A percentile compares a stretch with the other conserved stretches of the same genome.
Evolutionary conservation across 2,888 invertebrate genomes (phyloP).

Genomic region (Ferrisia virgata): DNA sequence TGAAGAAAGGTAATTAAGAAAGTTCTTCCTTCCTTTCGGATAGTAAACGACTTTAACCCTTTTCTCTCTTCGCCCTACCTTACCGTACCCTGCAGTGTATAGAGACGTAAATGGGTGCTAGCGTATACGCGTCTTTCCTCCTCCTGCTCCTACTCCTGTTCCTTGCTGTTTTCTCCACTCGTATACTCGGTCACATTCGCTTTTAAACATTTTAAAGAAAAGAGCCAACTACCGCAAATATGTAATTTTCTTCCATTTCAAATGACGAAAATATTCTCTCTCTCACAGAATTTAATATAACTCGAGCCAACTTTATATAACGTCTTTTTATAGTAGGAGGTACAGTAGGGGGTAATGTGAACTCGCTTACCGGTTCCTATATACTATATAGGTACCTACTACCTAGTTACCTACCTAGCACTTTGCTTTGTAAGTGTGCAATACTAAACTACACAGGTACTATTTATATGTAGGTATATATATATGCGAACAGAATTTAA

Average conservation of each 20-base stretch:
- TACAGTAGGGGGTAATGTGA: background rate
- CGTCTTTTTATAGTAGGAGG: background rate
- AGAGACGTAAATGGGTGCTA: background rate
- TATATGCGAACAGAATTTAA: background rate
- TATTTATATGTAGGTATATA: background rate
- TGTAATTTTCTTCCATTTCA: conserved; percentile 37
- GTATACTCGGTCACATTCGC: background rate
- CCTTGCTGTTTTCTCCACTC: too few species aligned
- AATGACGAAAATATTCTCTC: conserved; percentile 25
- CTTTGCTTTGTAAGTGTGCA: background rate
- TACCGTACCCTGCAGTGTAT: too few species aligned
- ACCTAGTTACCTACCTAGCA: background rate
- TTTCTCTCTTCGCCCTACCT: background rate
- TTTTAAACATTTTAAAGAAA: conserved; percentile 17
- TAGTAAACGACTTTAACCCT: conserved; percentile 32
- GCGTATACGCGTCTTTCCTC: background rate
- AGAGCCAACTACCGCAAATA: background rate
- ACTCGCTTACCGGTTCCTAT: too few species aligned
- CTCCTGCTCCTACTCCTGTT: too few species aligned
- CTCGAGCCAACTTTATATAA: background rate
- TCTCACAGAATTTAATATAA: conserved; percentile 3
- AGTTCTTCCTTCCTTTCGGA: conserved; percentile 42
- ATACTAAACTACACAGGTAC: too few species aligned
- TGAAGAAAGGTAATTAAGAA: conserved; percentile 44
- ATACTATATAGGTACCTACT: too few species aligned